Evolutionary conservation across 2,113 vertebrate species (phyloP).

Genomic region (Phalacrocorax carbo): DNA sequence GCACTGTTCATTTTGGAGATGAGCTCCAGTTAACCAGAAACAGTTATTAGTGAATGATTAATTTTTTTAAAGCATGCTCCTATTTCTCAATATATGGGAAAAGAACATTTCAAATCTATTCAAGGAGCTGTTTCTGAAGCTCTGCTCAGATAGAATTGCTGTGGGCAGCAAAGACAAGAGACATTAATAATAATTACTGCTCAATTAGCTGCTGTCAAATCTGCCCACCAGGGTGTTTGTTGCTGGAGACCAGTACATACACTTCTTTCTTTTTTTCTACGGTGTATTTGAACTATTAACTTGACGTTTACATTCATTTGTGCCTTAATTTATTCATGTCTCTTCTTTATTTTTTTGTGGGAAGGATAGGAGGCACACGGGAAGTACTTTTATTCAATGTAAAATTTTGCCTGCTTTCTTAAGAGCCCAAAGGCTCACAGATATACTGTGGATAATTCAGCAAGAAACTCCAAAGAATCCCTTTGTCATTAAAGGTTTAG

Average conservation of each 20-base stretch:
- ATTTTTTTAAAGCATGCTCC: fast-evolving
- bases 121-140: background rate
- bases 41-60: background rate
- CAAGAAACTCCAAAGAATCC: background rate
- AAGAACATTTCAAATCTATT: background rate
- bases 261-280: background rate
- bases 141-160: background rate
- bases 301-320: constrained; percentile 24
- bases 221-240: background rate
- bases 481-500: constrained; percentile 52
- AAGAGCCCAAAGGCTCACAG: background rate
- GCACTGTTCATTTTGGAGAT: background rate
- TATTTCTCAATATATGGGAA: background rate
- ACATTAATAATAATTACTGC: constrained; percentile 24
- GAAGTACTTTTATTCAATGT: background rate
- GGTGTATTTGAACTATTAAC: background rate
- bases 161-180: background rate
- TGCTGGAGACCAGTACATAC: background rate
- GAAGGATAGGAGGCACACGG: background rate
- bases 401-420: background rate
- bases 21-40: background rate
- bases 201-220: constrained; percentile 38
- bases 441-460: constrained; percentile 2
- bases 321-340: background rate
- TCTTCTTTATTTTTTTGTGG: background rate